These are phyloP conservation scores for Teleogryllus occipitalis DNA, from an alignment of 1,140 invertebrate genomes.

Conservation along the genomic window DNA sequence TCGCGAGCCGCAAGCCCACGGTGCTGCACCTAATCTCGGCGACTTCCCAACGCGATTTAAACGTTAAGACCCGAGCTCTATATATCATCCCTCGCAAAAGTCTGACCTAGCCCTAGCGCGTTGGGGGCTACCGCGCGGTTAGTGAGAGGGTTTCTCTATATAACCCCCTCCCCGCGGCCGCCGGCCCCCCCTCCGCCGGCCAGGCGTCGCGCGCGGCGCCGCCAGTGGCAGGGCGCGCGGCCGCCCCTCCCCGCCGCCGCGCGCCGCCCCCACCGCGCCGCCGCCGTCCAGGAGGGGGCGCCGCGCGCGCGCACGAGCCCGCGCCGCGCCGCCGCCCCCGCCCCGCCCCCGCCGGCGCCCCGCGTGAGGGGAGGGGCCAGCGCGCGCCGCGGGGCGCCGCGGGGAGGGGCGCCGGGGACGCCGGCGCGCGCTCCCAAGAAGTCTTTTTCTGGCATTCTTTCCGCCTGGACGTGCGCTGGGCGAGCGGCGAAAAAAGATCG, in stretches of 20 bases:
- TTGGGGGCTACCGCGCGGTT: not conserved
- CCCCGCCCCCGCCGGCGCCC: not conserved
- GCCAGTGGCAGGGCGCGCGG: not conserved
- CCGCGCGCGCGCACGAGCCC: not conserved
- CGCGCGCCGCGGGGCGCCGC: not conserved
- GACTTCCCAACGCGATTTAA: constrained; percentile 21
- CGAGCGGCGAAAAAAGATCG: not conserved
- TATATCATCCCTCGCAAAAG: constrained; percentile 17
- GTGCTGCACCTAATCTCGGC: constrained; percentile 18
- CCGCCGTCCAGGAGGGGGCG: not conserved
- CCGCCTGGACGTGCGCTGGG: constrained; percentile 10
- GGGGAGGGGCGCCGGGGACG: not conserved
- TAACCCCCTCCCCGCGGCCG: not conserved
- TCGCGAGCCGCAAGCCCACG: constrained; percentile 2
- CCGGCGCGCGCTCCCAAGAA: not conserved
- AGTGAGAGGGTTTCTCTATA: not conserved
- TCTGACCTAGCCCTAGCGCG: constrained; percentile 9
- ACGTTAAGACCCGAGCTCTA: constrained; percentile 17
- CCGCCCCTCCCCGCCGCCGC: not conserved
- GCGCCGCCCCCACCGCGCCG: not conserved
- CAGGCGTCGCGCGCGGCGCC: not conserved
- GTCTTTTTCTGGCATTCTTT: constrained; percentile 17
- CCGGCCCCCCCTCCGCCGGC: not conserved
- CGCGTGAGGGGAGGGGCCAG: not conserved
- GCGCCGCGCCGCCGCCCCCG: not conserved